Percentiles rank a stretch among this genome's conserved stretches.
phyloP scores from a whole-genome alignment of 2,888 invertebrate genomes.

The Drosophila testacea region DNA sequence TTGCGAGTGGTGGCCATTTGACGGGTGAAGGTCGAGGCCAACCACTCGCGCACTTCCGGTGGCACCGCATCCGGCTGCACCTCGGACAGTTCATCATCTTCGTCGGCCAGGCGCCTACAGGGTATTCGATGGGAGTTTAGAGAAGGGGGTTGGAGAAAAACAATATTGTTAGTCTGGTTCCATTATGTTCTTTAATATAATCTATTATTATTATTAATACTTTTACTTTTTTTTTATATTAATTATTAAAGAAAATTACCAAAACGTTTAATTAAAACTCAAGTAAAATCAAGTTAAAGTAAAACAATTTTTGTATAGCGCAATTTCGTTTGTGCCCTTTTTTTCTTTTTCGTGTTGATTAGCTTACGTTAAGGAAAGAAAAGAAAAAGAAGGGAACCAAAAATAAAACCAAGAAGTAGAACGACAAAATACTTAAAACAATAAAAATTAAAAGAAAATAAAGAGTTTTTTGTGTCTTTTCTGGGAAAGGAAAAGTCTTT shows the following conservation, averaged over 20 bases:
- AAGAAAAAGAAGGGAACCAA: slow-evolving; percentile 11
- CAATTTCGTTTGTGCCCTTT: slow-evolving; percentile 32
- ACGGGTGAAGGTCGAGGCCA: slow-evolving; percentile 97
- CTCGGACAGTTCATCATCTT: slow-evolving; percentile 97
- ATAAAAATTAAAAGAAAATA: slow-evolving; percentile 16
- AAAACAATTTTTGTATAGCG: slow-evolving; percentile 21
- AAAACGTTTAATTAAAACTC: slow-evolving; percentile 31
- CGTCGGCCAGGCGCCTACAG: slow-evolving; percentile 92
- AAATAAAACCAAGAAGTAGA: slow-evolving; percentile 10
- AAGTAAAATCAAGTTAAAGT: slow-evolving; percentile 20
- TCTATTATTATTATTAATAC: slow-evolving; percentile 3
- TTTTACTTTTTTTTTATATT: slow-evolving; percentile 30
- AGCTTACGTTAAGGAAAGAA: slow-evolving; percentile 25
- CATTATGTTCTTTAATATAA: background rate
- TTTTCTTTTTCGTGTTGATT: slow-evolving; percentile 10
- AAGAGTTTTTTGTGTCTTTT: slow-evolving; percentile 20
- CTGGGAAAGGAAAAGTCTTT: slow-evolving; percentile 20
- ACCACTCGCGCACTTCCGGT: slow-evolving; percentile 98
- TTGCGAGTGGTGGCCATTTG: slow-evolving; percentile 92
- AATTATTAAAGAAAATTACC: slow-evolving; percentile 50
- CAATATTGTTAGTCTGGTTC: slow-evolving; percentile 51
- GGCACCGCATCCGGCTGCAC: slow-evolving; percentile 98
- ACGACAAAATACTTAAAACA: slow-evolving; percentile 2
- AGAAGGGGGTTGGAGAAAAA: slow-evolving; percentile 21
- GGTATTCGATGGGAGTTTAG: slow-evolving; percentile 6